Conservation (phyloP, 1,140 invertebrate genomes). For the Colletes latitarsis region DNA sequence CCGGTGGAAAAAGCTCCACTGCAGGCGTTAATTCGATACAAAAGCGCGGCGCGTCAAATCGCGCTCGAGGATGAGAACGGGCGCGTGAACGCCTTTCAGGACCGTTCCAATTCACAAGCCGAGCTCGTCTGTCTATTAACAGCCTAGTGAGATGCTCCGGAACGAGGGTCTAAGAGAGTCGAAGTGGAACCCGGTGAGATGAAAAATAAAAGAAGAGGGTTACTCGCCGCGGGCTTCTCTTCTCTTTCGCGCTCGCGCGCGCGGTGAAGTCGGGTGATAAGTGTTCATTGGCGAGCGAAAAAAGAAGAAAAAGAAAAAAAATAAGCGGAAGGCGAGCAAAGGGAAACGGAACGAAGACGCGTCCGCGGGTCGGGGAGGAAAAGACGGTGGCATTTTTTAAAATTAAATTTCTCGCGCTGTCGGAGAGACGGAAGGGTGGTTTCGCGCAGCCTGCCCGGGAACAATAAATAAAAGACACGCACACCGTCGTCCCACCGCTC, state of each 20-base stretch:
- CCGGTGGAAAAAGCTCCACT: too few relatives aligned
- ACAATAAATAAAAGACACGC: constrained; percentile 69
- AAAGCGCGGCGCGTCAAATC: background rate
- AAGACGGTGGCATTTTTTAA: constrained; percentile 43
- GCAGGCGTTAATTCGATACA: constrained; percentile 19
- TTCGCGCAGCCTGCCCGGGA: constrained; percentile 30
- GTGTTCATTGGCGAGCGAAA: constrained; percentile 1
- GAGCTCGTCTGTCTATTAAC: constrained; percentile 40
- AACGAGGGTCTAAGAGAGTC: constrained; percentile 30
- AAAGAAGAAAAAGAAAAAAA: background rate
- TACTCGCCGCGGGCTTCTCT: background rate
- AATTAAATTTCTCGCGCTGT: constrained; percentile 61
- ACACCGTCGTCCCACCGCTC: background rate
- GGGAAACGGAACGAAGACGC: background rate
- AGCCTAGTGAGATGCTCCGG: constrained; percentile 18
- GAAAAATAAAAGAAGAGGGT: background rate
- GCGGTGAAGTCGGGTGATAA: background rate
- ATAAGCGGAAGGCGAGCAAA: background rate
- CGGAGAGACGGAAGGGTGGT: constrained; percentile 44
- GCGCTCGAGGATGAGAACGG: background rate
- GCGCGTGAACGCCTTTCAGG: background rate
- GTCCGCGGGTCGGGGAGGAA: background rate
- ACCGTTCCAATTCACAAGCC: constrained; percentile 19
- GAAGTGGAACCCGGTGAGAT: background rate
- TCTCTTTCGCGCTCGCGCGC: background rate